A percentile compares a stretch with the other conserved stretches of the same genome.
Conservation (phyloP, 2,797 vertebrate genomes). For the Phalanger gymnotis region DNA sequence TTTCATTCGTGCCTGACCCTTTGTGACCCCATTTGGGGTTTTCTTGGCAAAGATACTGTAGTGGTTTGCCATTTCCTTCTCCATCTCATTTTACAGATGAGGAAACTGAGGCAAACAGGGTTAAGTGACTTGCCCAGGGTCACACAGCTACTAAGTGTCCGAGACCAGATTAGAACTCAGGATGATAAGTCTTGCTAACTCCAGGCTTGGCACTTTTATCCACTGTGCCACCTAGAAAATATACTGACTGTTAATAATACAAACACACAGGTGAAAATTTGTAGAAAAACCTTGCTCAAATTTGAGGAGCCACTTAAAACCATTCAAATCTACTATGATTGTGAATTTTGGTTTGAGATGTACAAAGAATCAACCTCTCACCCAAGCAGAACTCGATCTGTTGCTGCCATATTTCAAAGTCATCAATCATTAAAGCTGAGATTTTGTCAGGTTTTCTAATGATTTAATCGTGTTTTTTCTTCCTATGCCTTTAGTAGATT, state of each 20-base stretch:
- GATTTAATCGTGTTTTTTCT: not conserved
- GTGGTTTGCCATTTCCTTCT: not conserved
- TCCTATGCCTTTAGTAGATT: not conserved
- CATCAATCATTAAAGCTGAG: not conserved
- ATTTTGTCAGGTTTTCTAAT: not conserved
- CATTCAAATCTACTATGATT: not conserved
- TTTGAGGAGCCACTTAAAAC: not conserved
- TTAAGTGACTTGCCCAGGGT: not conserved
- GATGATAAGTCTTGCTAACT: not conserved
- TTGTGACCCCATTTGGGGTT: not conserved
- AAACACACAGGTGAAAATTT: not conserved
- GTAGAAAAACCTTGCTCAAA: not conserved
- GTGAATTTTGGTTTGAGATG: not conserved
- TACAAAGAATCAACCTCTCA: not conserved
- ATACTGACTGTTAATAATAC: not conserved
- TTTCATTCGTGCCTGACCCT: not conserved
- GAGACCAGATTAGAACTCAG: not conserved
- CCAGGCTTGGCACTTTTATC: not conserved
- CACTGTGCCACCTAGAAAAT: not conserved
- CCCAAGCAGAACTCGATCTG: not conserved
- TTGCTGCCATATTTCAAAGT: not conserved
- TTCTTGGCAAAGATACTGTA: not conserved
- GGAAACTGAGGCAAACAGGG: not conserved
- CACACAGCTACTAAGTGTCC: not conserved
- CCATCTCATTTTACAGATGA: not conserved